A percentile compares a stretch with the other conserved stretches of the same genome.
These are phyloP conservation scores for Prenolepis imparis DNA, from an alignment of 2,888 invertebrate species.

Conservation along the genomic window DNA sequence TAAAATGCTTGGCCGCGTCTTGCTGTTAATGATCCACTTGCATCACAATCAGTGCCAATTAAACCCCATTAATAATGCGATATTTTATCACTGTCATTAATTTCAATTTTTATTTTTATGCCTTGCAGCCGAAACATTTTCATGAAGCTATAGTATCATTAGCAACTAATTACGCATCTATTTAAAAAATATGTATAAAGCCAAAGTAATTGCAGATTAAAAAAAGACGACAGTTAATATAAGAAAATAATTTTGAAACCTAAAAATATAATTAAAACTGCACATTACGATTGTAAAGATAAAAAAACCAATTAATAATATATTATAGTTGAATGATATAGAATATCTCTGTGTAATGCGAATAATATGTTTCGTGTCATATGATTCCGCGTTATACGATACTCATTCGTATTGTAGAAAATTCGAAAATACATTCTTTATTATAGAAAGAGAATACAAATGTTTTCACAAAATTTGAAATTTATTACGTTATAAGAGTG, in stretches of 20 bases:
- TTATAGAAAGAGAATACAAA: not conserved
- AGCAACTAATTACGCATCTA: not conserved
- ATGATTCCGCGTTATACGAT: not conserved
- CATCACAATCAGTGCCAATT: conserved; percentile 42
- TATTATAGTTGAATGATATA: not conserved
- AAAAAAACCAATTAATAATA: not conserved
- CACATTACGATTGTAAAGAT: not conserved
- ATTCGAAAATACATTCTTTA: not conserved
- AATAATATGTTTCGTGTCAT: not conserved
- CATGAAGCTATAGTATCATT: conserved; percentile 29
- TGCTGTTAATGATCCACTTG: conserved; percentile 8
- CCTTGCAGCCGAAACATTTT: conserved; percentile 34
- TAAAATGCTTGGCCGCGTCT: conserved; percentile 38
- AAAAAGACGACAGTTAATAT: not conserved
- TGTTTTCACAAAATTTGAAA: not conserved
- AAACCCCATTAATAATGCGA: conserved; percentile 20
- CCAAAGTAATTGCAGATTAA: not conserved
- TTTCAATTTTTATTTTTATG: conserved; percentile 45
- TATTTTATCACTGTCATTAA: conserved; percentile 43
- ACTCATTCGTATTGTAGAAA: not conserved
- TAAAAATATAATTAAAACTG: not conserved
- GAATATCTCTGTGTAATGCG: not conserved
- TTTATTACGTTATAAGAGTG: not conserved
- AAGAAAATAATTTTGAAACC: not conserved
- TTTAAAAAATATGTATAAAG: not conserved